A percentile compares a stretch with the other conserved stretches of the same genome.
These are phyloP conservation scores for Agrotis ipsilon DNA, from an alignment of 2,888 invertebrate species.

Conservation along the genomic window DNA sequence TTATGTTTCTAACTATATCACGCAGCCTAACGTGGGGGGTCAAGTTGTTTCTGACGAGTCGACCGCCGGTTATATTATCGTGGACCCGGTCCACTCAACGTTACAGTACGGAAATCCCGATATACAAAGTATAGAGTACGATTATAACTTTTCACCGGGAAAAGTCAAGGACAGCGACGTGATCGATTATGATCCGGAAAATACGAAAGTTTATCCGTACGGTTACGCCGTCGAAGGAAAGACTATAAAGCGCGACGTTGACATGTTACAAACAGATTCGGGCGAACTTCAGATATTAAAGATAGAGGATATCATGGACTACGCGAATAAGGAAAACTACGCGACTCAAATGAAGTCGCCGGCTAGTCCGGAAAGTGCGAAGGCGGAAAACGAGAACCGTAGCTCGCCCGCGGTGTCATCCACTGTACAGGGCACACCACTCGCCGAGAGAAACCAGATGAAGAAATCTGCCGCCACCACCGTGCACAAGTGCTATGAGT, in stretches of 20 bases:
- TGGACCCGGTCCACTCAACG: constrained; percentile 84
- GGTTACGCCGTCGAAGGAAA: constrained; percentile 84
- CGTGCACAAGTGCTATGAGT: constrained; percentile 94
- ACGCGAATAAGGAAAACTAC: constrained; percentile 90
- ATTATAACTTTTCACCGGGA: constrained; percentile 83
- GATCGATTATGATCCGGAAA: constrained; percentile 81
- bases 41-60: constrained; percentile 91
- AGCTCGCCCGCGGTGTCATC: constrained; percentile 83
- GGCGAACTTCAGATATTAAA: constrained; percentile 85
- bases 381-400: constrained; percentile 83
- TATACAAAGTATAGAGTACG: constrained; percentile 82
- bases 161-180: constrained; percentile 79
- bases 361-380: constrained; percentile 87
- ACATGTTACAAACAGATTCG: constrained; percentile 77
- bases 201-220: constrained; percentile 82
- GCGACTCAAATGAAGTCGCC: constrained; percentile 88
- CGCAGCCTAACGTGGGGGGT: constrained; percentile 95
- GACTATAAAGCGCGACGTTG: constrained; percentile 84
- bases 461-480: constrained; percentile 78
- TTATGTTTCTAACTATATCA: constrained; percentile 91
- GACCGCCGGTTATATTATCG: constrained; percentile 87
- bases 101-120: constrained; percentile 83
- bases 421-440: constrained; percentile 84
- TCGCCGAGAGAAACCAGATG: constrained; percentile 84
- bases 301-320: constrained; percentile 89